Base-by-base conservation (phyloP, 1,140 invertebrate species). In the Chironomus tepperi region DNA sequence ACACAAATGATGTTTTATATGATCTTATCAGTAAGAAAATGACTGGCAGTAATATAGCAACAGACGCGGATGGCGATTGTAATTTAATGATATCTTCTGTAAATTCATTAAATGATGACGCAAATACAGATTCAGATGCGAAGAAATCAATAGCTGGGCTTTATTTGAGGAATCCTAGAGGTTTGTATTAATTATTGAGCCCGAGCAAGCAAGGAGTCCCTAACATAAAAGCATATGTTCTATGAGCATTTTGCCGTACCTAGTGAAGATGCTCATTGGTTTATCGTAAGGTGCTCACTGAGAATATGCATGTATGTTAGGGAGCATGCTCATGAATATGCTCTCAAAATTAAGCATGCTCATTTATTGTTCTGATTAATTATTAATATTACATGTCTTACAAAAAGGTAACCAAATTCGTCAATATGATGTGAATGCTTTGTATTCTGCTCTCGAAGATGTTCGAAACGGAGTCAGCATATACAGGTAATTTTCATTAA, bases 381-480 rank as follows among this genome's bases (percentile, higher is more conserved):
- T 19, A 18, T 70, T 70, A 70, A 70, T 57, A 3, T 9, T 21
- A 70, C 12, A 15, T 19, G 16, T 6, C 9, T 70, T 70, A 3
- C 18, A 18, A n/a, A 15, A 18, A 70, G 47, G 75, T 10, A 76
- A 76, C 74, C 75, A 76, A 64, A 67, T 70, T n/a, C 16, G 75
- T 16, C 16, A 57, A 42, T 76, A 76, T 42, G 74, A 21, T 57
- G 74, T 34, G 5, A 73, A 76, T 19, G 65, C 75, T 34, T 73
- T 79, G 74, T 79, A 77, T 76, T 77, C 78, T 7, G 79, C 85
- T 19, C 78, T 86, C 9, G 84, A 85, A 84, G 85, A 85, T 74
- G 85, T 86, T 0, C 85, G 85, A 76, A 82, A 83, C 75, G 85
- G 85, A 2, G 84, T 84, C 0, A 85, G 84, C 77, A 85, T 86